Base-by-base conservation (phyloP, 1,140 invertebrate genomes). In the Helicorthomorpha holstii region DNA sequence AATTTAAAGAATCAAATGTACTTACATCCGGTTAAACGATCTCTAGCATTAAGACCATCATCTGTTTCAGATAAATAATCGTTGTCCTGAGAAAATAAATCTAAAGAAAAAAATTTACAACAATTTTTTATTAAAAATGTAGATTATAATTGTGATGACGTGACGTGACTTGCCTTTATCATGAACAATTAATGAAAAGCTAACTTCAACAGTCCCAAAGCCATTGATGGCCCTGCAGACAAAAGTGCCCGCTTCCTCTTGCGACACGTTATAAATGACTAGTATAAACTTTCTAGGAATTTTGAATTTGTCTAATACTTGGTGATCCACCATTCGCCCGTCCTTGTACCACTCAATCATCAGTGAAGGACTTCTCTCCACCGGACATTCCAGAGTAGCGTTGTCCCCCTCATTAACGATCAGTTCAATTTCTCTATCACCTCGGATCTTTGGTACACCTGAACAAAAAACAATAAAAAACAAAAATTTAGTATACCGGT, bases 321-420 rank as follows among this genome's bases (percentile, higher is more conserved):
- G 12, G 12, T 22, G 19, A 19, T 12, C 12, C 4, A 22, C 25
- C 44, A 22, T 7, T 7, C 25, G 44, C 4, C 44, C 44, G 19
- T 46, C 44, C 25, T 46, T 46, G 21, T 46, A 46, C 44, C 44
- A 46, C 25, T 46, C 44, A 21, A 46, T 25, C 44, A 46, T 46
- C 4, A 46, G 19, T 7, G 4, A 7, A 21, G 44, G 25, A 7
- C 4, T 10, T 22, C 19, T 7, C 12, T 46, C 44, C 19, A 46
- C 44, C 4, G 44, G 44, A 46, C 44, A 46, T 19, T 16, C 16
- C 7, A 34, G 7, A 16, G 29, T 34, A 34, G 16, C 29, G 29
- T 34, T 34, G 7, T 7, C 29, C 16, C 29, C 29, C 7, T 7
- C 7, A 7, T 7, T 7, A 16, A 16, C 29, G 7, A 7, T 16